Evolutionary conservation across 2,113 vertebrate species (phyloP).

Genomic region (Caracal caracal): DNA sequence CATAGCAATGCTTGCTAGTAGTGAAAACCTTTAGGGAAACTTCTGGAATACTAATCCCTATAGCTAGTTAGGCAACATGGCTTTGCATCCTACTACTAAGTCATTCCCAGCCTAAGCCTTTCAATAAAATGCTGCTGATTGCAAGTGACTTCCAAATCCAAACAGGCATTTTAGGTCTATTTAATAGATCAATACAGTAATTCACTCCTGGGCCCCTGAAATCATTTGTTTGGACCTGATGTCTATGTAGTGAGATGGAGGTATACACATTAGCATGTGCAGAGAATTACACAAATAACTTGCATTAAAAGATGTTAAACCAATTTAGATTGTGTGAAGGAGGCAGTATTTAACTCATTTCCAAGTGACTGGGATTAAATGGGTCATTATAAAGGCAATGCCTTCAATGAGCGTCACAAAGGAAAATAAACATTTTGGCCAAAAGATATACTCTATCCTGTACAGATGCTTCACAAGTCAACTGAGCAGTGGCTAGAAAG

Average conservation of each 20-base stretch:
- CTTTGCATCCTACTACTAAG: slow-evolving; percentile 7
- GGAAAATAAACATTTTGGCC: slow-evolving; percentile 15
- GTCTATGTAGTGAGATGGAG: slow-evolving; percentile 54
- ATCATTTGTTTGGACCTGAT: slow-evolving; percentile 76
- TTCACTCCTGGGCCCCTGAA: slow-evolving; percentile 63
- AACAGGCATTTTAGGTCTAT: slow-evolving; percentile 71
- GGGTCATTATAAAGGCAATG: slow-evolving; percentile 65
- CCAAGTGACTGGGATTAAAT: slow-evolving; percentile 70
- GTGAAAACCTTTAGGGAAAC: neutral
- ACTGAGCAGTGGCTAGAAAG: slow-evolving; percentile 1
- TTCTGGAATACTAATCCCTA: neutral
- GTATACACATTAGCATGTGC: slow-evolving; percentile 49
- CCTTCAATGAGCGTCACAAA: slow-evolving; percentile 25
- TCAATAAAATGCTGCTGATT: slow-evolving; percentile 64
- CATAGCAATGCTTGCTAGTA: neutral
- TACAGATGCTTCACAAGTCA: neutral
- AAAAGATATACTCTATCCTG: neutral
- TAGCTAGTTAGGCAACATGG: neutral
- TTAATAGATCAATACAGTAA: slow-evolving; percentile 81
- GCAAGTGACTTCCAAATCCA: slow-evolving; percentile 73
- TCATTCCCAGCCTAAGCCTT: slow-evolving; percentile 50
- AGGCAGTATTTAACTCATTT: slow-evolving; percentile 70
- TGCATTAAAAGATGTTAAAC: slow-evolving; percentile 63
- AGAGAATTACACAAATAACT: slow-evolving; percentile 74
- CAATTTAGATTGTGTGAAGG: slow-evolving; percentile 69